Conservation (phyloP, 2,113 vertebrate genomes). For the Eulemur rufifrons region DNA sequence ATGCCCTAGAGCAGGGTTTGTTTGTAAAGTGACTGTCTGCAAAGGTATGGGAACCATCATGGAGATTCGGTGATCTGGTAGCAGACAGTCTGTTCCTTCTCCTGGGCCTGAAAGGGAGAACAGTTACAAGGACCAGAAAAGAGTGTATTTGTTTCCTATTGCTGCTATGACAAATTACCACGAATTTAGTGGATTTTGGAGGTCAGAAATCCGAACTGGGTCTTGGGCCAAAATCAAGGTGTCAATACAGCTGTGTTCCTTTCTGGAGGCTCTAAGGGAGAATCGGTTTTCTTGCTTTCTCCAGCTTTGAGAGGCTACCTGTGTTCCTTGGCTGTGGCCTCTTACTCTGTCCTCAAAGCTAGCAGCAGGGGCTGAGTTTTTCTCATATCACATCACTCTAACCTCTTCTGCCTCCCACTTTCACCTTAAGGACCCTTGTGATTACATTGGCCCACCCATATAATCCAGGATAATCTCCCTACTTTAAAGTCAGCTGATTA, state of each 20-base stretch:
- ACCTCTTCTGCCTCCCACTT: neutral
- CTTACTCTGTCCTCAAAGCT: neutral
- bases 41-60: neutral
- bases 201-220: neutral
- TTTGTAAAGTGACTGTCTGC: neutral
- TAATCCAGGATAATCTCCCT: neutral
- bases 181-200: neutral
- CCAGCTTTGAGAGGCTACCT: neutral
- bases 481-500: neutral
- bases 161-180: neutral
- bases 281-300: neutral
- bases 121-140: neutral
- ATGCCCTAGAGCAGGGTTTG: neutral
- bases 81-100: neutral
- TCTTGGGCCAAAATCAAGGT: neutral
- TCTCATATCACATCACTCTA: neutral
- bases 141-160: neutral
- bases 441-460: neutral
- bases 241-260: neutral
- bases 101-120: neutral
- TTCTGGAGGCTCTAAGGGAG: neutral
- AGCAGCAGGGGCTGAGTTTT: neutral
- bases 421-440: neutral
- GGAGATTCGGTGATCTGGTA: neutral
- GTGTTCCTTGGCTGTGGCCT: neutral